Evolutionary conservation across 1,140 invertebrate genomes (phyloP), one percentile per base, ranked within the genome.

Genomic region (Macrobrachium nipponense): DNA sequence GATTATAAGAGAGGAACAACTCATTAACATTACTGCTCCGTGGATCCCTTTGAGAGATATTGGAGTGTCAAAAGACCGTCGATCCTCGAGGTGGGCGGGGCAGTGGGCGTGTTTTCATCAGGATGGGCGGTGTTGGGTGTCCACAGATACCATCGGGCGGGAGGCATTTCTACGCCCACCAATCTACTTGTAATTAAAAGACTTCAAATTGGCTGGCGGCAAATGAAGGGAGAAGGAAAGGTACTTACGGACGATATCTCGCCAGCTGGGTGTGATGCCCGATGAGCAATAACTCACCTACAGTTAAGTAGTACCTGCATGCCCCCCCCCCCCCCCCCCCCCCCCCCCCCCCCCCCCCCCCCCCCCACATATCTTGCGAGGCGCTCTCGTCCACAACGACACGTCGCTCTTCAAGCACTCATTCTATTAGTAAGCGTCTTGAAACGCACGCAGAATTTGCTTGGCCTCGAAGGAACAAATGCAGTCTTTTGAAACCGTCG

Each of bases 121-220:
- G 81, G 72, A 75, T 82, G 81, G 81, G 81, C 72, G 81, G 81
- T 76, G 81, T 82, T 82, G 72, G 81, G 81, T 82, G 81, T 82
- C 81, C 51, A 72, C 58, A 82, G 81, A 82, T 82, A 82, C 58
- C 20, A 82, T 82, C 81, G 81, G 81, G 72, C 60, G 81, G 72
- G 81, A 51, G 61, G 81, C 77, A 80, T 73, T 86, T 86, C 77
- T 86, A 86, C 83, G 83, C 83, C 83, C 83, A 86, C 83, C 76
- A 86, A 86, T 86, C 77, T 86, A 86, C 76, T 72, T 73, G 83
- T 86, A 86, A 86, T 86, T 86, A 86, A 86, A 86, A 86, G 76
- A 68, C 83, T 66, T n/a, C 44, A 72, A 64, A 72, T 43, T 64
- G n/a, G 70, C 43, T 70, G 66, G 80, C 66, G 72, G n/a, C 20